phyloP scores from a whole-genome alignment of 2,113 vertebrate genomes.

The Calidris pygmaea region DNA sequence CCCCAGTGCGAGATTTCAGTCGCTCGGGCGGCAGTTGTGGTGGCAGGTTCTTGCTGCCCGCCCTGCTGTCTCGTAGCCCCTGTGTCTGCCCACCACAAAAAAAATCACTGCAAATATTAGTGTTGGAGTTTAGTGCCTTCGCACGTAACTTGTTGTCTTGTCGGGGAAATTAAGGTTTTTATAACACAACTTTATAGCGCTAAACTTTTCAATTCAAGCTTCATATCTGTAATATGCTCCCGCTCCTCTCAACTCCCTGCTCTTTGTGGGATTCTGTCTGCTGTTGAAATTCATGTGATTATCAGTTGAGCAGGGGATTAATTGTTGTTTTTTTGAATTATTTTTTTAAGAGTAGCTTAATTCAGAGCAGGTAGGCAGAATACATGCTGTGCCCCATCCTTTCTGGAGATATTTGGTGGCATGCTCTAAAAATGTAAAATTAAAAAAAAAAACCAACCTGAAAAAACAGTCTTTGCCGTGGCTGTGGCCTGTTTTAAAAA shows the following conservation, averaged over 20 bases:
- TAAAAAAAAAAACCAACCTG: background rate
- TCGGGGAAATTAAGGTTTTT: too few relatives aligned
- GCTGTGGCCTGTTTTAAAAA: background rate
- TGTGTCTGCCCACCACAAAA: background rate
- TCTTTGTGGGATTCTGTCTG: background rate
- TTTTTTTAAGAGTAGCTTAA: background rate
- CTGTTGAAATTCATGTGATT: background rate
- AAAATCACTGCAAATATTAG: background rate
- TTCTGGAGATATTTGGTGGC: background rate
- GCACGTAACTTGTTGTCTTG: background rate
- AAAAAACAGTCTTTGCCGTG: background rate
- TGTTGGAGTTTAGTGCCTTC: background rate
- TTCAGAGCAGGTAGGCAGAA: background rate
- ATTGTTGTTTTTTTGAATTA: background rate
- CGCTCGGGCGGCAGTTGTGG: background rate
- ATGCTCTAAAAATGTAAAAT: background rate
- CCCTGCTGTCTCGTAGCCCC: accelerated
- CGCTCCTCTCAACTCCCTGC: background rate
- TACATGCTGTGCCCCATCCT: background rate
- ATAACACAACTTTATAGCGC: background rate
- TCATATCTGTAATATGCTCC: background rate
- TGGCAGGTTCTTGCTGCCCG: background rate
- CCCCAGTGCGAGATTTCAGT: background rate
- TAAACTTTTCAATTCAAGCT: background rate
- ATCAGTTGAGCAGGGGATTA: background rate